Evolutionary conservation across 1,140 invertebrate species (phyloP), one percentile per base, ranked within the genome.

Genomic region (Chrysomallon squamiferum): DNA sequence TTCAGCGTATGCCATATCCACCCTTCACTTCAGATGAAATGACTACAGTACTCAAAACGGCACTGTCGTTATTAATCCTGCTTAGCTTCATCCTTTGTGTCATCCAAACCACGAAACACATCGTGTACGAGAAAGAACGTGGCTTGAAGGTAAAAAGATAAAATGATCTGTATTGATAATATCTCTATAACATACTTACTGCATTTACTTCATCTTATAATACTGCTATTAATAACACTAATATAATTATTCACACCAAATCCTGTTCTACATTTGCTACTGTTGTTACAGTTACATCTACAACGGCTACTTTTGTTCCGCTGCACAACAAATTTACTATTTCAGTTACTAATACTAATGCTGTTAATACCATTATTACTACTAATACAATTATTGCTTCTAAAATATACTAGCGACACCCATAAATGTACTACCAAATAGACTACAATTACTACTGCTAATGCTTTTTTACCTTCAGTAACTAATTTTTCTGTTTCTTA

Each of bases 71-170:
- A 27, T 76, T 85, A 25, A 52, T 85, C 3, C 70, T 93, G 86
- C 80, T 93, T 3, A 91, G 90, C 75, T 93, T 92, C 74, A 89
- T 92, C 5, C 71, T 84, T 18, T 72, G 71, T 25, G 75, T 74
- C 32, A 66, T 84, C 6, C 73, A 77, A 25, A 82, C 78, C 47
- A 71, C 76, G 18, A 84, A 79, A 58, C 71, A 72, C 35, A 74
- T 85, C 32, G 73, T 76, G 7, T 74, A 76, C 66, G 83, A 85
- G 65, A 85, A 85, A 62, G 82, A 85, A 62, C 73, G 68, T 22
- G 77, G 75, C 62, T 63, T 85, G 0, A 85, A 85, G 82, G 84
- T 87, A 61, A 33, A 33, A 4, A n/a, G n/a, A n/a, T n/a, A n/a
- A n/a, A n/a, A n/a, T n/a, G n/a, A n/a, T n/a, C n/a, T n/a, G n/a